Base-by-base conservation (phyloP, 1,140 invertebrate species). In the Stenopsyche tienmushanensis region DNA sequence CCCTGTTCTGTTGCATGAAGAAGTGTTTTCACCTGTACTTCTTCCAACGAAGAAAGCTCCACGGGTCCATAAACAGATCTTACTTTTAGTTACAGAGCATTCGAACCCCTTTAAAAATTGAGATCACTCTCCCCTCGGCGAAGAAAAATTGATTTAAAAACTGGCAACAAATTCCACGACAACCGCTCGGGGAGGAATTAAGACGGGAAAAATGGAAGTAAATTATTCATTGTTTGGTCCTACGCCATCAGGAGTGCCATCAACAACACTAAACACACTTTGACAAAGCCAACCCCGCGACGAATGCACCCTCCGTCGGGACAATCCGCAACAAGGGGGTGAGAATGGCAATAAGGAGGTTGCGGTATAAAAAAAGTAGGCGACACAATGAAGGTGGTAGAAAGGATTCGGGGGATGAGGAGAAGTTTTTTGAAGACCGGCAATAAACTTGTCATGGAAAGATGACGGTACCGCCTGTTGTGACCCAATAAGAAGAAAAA, bases 361-460 rank as follows among this genome's bases (percentile, higher is more conserved):
- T 58, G 55, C 34, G 53, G 53, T 7, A 5, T 58, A 47, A 47
- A 45, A 52, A 52, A 55, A 60, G 24, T 10, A 58, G 10, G 20
- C 10, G 34, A 44, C 57, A 10, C 41, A 60, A 60, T 47, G 20
- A 41, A 29, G 42, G 34, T 9, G 47, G n/a, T 7, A 17, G 21
- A 45, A 26, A 34, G 50, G 17, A 45, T 21, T 25, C 23, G 49
- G 10, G 44, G 59, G 15, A 18, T 10, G 55, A 7, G 39, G 64
- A 45, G 39, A 24, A 29, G n/a, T n/a, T n/a, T n/a, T n/a, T n/a
- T 66, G 68, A 70, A 66, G 60, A 66, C 68, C 65, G 62, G 60
- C 68, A 70, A 70, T 70, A 66, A 70, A 70, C 52, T 66, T 70
- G 68, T 70, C 68, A 70, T 34, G 39, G 50, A 66, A 66, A 66